These are phyloP conservation scores for Pteria penguin DNA, from an alignment of 2,888 invertebrate genomes.

Conservation along the genomic window DNA sequence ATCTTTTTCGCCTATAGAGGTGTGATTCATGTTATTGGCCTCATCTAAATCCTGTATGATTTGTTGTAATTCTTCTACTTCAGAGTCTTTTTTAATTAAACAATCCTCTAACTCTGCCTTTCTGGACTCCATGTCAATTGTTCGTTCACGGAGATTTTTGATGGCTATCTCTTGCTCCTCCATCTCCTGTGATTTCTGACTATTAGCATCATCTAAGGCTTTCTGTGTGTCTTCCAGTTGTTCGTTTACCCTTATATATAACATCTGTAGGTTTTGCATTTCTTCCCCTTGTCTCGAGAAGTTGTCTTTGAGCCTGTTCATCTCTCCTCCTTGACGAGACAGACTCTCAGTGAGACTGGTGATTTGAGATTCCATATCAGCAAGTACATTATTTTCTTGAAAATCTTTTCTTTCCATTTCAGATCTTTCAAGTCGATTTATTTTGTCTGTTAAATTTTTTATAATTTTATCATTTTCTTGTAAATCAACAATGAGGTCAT, in stretches of 20 bases:
- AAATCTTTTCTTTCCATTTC: conserved; percentile 12
- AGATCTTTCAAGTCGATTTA: not conserved
- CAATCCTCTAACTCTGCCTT: not conserved
- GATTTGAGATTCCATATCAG: conserved; percentile 8
- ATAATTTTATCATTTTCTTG: conserved; percentile 18
- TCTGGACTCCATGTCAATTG: not conserved
- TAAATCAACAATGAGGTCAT: not conserved
- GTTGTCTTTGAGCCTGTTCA: conserved; percentile 38
- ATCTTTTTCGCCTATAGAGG: not conserved
- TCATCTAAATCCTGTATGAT: not conserved
- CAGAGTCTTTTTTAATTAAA: not conserved
- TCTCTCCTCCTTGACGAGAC: too few relatives aligned
- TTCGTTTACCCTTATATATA: conserved; percentile 38
- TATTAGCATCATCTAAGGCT: conserved; percentile 45
- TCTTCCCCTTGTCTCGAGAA: conserved; percentile 38
- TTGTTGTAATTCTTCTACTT: not conserved
- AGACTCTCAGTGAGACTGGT: too few relatives aligned
- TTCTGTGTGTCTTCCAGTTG: conserved; percentile 39
- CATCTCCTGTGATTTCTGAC: conserved; percentile 33
- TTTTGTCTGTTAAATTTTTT: conserved; percentile 17
- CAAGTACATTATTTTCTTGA: conserved; percentile 1
- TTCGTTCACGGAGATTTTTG: conserved; percentile 17
- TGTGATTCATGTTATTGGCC: not conserved
- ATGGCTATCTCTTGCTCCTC: conserved; percentile 41
- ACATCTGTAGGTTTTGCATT: conserved; percentile 41